phyloP scores from a whole-genome alignment of 2,797 vertebrate genomes.

The Tragelaphus oryx region DNA sequence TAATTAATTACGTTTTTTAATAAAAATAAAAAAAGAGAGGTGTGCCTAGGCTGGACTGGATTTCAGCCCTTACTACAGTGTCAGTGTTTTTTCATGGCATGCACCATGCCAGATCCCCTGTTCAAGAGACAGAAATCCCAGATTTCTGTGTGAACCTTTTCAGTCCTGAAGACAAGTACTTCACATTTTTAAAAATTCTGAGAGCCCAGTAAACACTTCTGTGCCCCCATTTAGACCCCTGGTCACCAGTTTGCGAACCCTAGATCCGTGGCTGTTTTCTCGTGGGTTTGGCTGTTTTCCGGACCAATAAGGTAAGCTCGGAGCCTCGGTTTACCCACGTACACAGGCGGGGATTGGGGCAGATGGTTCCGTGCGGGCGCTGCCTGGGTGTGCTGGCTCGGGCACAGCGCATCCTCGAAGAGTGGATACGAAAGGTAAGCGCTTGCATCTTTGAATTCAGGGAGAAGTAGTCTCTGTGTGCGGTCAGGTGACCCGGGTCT shows the following conservation, averaged over 20 bases:
- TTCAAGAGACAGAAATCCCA: background rate
- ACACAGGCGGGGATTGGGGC: rapidly evolving
- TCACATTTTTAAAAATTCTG: background rate
- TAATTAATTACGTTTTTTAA: background rate
- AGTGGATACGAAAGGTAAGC: background rate
- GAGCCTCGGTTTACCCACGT: rapidly evolving
- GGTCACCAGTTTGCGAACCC: background rate
- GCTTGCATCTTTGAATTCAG: background rate
- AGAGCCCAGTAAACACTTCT: background rate
- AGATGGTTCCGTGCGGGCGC: background rate
- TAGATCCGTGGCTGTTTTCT: background rate
- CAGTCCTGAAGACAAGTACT: background rate
- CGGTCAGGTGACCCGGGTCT: background rate
- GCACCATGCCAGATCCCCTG: no score
- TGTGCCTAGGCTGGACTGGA: background rate
- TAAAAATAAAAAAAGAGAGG: background rate
- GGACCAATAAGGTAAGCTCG: background rate
- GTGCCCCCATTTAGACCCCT: background rate
- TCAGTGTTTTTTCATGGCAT: background rate
- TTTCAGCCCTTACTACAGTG: background rate
- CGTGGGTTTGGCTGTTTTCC: background rate
- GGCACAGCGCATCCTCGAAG: rapidly evolving
- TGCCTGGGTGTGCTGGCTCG: background rate
- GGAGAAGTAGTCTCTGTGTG: background rate
- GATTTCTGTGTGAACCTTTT: background rate